phyloP scores from a whole-genome alignment of 1,140 invertebrate genomes.

The Eulimnadia texana region DNA sequence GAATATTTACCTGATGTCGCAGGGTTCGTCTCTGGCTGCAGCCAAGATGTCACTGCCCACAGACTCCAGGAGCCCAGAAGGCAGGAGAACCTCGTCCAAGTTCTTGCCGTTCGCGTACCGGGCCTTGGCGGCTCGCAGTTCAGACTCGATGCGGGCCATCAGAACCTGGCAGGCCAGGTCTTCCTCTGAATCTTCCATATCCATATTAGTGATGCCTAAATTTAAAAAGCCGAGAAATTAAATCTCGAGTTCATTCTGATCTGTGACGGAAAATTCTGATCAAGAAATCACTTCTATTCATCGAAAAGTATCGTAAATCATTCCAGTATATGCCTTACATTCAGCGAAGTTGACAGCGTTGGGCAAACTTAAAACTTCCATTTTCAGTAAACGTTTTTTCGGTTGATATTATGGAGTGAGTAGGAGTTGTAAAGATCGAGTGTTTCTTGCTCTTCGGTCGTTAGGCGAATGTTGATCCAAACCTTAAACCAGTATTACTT shows the following conservation, averaged over 20 bases:
- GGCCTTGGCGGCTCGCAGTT: slow-evolving; percentile 3
- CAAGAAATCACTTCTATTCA: too few relatives aligned
- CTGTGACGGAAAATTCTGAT: too few relatives aligned
- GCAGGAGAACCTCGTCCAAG: background rate
- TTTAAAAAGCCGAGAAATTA: too few relatives aligned
- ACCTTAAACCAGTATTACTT: too few relatives aligned
- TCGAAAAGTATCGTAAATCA: too few relatives aligned
- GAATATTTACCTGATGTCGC: slow-evolving; percentile 4
- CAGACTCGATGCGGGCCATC: background rate
- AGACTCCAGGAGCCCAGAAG: background rate
- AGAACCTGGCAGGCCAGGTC: slow-evolving; percentile 1
- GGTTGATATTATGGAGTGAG: too few relatives aligned
- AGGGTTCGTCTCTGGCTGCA: slow-evolving; percentile 4
- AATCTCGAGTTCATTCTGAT: too few relatives aligned
- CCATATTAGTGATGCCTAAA: background rate
- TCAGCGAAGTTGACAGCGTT: background rate
- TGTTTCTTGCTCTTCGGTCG: too few relatives aligned
- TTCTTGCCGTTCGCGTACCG: background rate
- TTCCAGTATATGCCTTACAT: too few relatives aligned
- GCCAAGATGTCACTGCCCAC: slow-evolving; percentile 3
- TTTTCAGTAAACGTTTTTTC: too few relatives aligned
- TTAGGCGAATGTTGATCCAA: too few relatives aligned
- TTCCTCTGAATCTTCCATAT: slow-evolving; percentile 3
- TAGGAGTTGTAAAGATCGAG: too few relatives aligned
- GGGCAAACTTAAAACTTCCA: background rate